phyloP scores from a whole-genome alignment of 2,113 vertebrate species.

The Laticauda laticaudata region DNA sequence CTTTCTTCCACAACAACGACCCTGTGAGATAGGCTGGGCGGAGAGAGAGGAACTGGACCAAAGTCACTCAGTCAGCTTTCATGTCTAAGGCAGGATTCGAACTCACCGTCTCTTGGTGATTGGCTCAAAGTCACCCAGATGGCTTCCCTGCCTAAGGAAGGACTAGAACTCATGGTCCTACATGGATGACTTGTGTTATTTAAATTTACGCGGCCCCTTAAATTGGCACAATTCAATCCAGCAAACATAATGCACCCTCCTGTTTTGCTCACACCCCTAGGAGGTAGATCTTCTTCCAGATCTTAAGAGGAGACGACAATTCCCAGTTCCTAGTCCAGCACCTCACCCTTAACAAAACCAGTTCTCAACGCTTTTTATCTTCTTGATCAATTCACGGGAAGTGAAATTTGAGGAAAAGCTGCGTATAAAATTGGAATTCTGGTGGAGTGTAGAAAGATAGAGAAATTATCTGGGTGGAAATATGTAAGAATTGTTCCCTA shows the following conservation, averaged over 20 bases:
- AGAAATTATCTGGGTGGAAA: background rate
- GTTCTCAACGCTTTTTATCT: background rate
- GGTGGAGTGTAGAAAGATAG: background rate
- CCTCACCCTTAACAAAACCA: background rate
- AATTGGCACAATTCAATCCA: background rate
- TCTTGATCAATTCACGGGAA: background rate
- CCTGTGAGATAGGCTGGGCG: background rate
- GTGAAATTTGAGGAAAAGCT: background rate
- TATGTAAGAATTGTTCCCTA: background rate
- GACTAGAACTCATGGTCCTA: too few species aligned
- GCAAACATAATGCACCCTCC: background rate
- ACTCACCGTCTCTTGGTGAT: too few species aligned
- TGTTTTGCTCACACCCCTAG: background rate
- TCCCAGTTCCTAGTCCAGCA: background rate
- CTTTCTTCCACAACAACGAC: background rate
- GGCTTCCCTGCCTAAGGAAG: too few species aligned
- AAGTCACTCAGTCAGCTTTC: background rate
- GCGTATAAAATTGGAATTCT: background rate
- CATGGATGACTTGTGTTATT: too few species aligned
- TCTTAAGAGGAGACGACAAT: background rate
- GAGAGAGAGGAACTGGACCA: background rate
- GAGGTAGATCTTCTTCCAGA: background rate
- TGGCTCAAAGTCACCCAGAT: too few species aligned
- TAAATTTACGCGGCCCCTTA: background rate
- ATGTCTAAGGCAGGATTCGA: too few species aligned